Evolutionary conservation across 2,888 invertebrate genomes (phyloP).

Genomic region (Choreutis nemorana): DNA sequence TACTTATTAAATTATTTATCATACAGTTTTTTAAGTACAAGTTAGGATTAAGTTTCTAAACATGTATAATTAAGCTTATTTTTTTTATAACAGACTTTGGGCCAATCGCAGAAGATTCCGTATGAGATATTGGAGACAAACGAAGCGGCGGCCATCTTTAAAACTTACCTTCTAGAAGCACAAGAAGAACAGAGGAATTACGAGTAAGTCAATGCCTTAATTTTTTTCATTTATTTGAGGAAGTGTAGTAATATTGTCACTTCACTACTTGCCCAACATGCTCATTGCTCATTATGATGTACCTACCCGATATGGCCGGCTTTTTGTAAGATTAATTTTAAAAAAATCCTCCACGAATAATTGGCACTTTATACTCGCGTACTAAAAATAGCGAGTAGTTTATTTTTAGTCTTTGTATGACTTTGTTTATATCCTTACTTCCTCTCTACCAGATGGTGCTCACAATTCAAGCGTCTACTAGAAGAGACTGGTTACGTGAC

Average conservation of each 20-base stretch:
- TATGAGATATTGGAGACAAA: slow-evolving; percentile 90
- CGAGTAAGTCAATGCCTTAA: slow-evolving; percentile 72
- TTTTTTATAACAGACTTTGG: slow-evolving; percentile 35
- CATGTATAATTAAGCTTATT: not conserved
- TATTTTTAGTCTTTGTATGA: not conserved
- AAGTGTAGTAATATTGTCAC: too few relatives aligned
- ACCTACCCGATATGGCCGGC: too few relatives aligned
- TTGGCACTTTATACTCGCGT: too few relatives aligned
- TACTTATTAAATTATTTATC: too few relatives aligned
- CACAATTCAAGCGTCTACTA: slow-evolving; percentile 91
- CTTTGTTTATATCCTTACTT: too few relatives aligned
- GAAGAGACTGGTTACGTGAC: slow-evolving; percentile 96
- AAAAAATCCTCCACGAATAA: too few relatives aligned
- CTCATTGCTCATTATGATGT: too few relatives aligned
- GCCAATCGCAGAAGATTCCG: slow-evolving; percentile 77
- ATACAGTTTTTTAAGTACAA: not conserved
- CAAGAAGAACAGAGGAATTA: slow-evolving; percentile 91
- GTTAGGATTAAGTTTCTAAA: not conserved
- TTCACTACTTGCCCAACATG: too few relatives aligned
- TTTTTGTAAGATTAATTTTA: not conserved
- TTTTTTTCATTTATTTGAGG: not conserved
- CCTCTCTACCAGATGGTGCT: slow-evolving; percentile 80
- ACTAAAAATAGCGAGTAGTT: too few relatives aligned
- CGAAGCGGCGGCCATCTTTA: slow-evolving; percentile 92
- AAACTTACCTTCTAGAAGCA: slow-evolving; percentile 88